Base-by-base conservation (phyloP, 2,888 invertebrate species). In the Carterocephalus palaemon region DNA sequence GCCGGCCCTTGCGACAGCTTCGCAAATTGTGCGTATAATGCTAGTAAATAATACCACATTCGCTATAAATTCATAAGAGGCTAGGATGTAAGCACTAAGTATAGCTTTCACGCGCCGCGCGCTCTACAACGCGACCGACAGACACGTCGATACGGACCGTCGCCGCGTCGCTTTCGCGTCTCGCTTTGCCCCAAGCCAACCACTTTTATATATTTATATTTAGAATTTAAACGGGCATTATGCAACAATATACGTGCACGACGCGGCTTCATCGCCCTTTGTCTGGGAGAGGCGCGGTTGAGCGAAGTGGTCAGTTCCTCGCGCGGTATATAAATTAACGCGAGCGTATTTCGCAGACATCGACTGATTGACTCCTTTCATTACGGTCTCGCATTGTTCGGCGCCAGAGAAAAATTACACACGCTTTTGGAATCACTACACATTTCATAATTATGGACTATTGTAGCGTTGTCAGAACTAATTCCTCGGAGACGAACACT, bases 401-500 rank as follows among this genome's bases (percentile, higher is more conserved):
- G 61, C 61, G 62, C 59, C 64, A 63, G 68, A 77, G 81, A 85
- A 85, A 83, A 82, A 83, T 83, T 77, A 66, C 76, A 64, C 59
- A 71, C 75, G 75, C 75, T 70, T 75, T 75, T 61, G 66, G 73
- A 81, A 81, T 83, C 74, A 76, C 82, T 77, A 83, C 83, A 84
- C 85, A 84, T 84, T 84, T 86, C 86, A 85, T 84, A 85, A 86
- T 86, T 85, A 86, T 85, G 82, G 86, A 76, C 83, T 82, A 86
- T 86, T 86, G 86, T 86, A 77, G 70, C 61, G 71, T 74, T 77
- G 85, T 80, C 76, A 60, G 69, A 65, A 67, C 66, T 81, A 82
- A 83, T 84, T 79, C 68, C 67, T 67, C 59, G 66, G 61, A 59
- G 72, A 79, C 70, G 68, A 63, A 63, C 62, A 63, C 63, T 64